Percentiles rank a stretch among this genome's conserved stretches.
These are phyloP conservation scores for Ooceraea biroi DNA, from an alignment of 1,140 invertebrate genomes.

Conservation along the genomic window DNA sequence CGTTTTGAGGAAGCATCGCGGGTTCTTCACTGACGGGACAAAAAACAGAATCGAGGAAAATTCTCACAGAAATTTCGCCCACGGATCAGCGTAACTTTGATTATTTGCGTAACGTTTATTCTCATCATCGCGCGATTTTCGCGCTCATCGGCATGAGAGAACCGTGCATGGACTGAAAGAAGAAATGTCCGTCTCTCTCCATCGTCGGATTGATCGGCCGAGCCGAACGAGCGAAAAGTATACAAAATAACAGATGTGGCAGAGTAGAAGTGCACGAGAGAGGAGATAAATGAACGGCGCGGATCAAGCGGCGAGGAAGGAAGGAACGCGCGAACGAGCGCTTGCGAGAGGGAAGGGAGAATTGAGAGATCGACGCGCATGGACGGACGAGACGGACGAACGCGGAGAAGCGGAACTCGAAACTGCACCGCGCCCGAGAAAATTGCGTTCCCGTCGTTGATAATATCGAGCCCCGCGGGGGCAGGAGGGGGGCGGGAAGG, in stretches of 20 bases:
- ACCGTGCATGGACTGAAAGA: constrained; percentile 1
- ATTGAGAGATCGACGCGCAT: constrained; percentile 33
- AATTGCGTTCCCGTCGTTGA: constrained; percentile 73
- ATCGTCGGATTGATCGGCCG: constrained; percentile 24
- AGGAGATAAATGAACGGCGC: constrained; percentile 58
- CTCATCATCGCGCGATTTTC: constrained; percentile 16
- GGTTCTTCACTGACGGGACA: neutral
- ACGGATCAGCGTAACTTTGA: constrained; percentile 15
- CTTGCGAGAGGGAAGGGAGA: neutral
- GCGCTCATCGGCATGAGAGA: constrained; percentile 6
- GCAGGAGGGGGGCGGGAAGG: no score
- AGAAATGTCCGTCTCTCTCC: constrained; percentile 23
- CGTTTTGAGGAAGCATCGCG: neutral
- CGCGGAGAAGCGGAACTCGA: constrained; percentile 60
- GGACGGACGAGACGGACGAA: constrained; percentile 33
- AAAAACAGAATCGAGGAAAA: neutral
- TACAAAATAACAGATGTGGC: constrained; percentile 47
- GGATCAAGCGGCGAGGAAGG: constrained; percentile 32
- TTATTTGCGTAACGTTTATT: constrained; percentile 24
- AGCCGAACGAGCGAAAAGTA: constrained; percentile 38
- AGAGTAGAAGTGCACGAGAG: neutral
- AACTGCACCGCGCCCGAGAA: constrained; percentile 68
- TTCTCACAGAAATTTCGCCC: neutral
- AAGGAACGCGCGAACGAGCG: neutral
- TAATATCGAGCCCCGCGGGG: constrained; percentile 64